These are phyloP conservation scores for Anoura caudifer DNA, from an alignment of 2,113 vertebrate genomes.

Conservation along the genomic window DNA sequence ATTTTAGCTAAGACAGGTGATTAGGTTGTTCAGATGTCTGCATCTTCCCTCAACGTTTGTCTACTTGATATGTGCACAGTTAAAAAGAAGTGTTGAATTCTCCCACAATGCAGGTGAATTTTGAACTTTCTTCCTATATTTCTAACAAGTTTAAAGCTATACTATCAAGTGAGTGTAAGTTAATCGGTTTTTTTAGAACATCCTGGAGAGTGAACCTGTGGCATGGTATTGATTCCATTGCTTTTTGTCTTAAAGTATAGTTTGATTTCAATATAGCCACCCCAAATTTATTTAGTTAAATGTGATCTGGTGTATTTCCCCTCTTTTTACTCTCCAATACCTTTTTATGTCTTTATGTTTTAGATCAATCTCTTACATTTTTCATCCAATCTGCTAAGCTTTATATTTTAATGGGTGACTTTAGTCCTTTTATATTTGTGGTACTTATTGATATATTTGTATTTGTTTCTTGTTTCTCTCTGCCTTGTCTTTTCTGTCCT, in stretches of 20 bases:
- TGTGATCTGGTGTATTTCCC: neutral
- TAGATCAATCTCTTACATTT: neutral
- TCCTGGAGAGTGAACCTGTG: neutral
- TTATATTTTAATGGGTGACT: neutral
- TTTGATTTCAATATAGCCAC: neutral
- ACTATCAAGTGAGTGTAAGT: neutral
- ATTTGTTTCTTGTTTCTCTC: neutral
- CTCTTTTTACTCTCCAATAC: neutral
- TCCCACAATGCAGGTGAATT: neutral
- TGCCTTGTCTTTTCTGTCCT: neutral
- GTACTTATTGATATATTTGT: neutral
- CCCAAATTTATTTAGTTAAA: neutral
- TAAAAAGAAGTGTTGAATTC: neutral
- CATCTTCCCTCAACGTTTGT: neutral
- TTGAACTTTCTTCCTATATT: constrained; percentile 12
- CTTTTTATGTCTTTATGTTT: neutral
- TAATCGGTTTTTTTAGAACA: neutral
- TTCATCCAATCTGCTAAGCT: neutral
- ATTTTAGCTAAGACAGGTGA: neutral
- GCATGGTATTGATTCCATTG: neutral
- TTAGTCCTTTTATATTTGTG: neutral
- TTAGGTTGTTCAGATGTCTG: neutral
- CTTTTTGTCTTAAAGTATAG: neutral
- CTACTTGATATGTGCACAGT: neutral
- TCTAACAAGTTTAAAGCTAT: neutral